These are phyloP conservation scores for Umimayanthus chanpuru DNA, from an alignment of 92 coral and sea anemone genomes.

Conservation along the genomic window DNA sequence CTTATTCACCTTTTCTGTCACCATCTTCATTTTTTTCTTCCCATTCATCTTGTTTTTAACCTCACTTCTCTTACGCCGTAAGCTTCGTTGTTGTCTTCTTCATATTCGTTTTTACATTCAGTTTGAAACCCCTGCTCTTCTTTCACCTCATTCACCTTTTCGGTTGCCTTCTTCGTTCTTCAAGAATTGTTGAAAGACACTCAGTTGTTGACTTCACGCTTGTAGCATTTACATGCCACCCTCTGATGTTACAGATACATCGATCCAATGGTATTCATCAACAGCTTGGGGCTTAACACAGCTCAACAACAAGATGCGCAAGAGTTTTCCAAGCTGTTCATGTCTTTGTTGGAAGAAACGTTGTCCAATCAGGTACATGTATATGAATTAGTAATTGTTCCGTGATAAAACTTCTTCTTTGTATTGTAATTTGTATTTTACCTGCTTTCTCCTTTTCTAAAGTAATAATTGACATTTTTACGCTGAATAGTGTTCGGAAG, in stretches of 20 bases:
- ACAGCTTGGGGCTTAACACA: conserved; percentile 86
- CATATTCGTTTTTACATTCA: not conserved
- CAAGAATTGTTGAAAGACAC: not conserved
- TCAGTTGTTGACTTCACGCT: not conserved
- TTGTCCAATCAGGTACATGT: conserved; percentile 82
- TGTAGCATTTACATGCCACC: not conserved
- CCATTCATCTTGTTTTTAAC: not conserved
- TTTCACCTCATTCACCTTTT: not conserved
- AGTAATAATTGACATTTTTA: too few species aligned
- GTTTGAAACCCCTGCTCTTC: not conserved
- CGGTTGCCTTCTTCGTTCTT: not conserved
- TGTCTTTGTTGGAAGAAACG: conserved; percentile 92
- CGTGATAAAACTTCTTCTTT: not conserved
- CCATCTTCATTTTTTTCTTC: not conserved
- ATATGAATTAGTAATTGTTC: not conserved
- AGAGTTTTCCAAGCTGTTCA: conserved; percentile 93
- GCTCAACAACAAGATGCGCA: conserved; percentile 99
- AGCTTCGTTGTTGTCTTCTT: not conserved
- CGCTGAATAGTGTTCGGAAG: too few species aligned
- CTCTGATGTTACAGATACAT: conserved; percentile 66
- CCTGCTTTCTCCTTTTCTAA: too few species aligned
- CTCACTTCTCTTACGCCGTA: too few species aligned
- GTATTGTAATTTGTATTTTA: too few species aligned
- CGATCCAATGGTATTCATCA: conserved; percentile 92
- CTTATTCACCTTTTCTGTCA: not conserved